Conservation (phyloP, 2,797 vertebrate genomes). For the Platyrinchus mystaceus region DNA sequence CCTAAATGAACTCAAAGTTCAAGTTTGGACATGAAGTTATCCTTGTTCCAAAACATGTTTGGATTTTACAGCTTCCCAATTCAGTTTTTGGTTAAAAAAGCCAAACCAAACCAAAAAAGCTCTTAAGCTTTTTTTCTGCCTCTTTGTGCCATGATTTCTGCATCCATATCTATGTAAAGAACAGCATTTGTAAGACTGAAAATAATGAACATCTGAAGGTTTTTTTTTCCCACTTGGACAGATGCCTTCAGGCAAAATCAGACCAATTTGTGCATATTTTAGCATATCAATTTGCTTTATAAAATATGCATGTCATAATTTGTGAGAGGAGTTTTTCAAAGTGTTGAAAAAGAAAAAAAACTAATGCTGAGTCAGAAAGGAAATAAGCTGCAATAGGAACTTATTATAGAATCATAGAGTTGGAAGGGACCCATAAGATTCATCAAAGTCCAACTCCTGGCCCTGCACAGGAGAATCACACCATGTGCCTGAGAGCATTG, state of each 20-base stretch:
- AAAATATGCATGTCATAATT: conserved; percentile 30
- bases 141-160: not conserved
- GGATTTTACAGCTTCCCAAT: not conserved
- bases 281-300: conserved; percentile 16
- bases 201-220: conserved; percentile 16
- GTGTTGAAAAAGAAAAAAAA: not conserved
- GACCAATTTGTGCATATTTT: conserved; percentile 11
- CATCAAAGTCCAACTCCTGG: not conserved
- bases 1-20: not conserved
- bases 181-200: not conserved
- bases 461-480: not conserved
- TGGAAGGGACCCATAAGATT: not conserved
- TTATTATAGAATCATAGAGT: not conserved
- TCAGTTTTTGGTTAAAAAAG: not conserved
- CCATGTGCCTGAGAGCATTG: not conserved
- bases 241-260: conserved; percentile 35
- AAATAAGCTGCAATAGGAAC: not conserved
- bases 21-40: not conserved
- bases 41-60: not conserved
- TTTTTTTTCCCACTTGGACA: not conserved
- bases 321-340: not conserved
- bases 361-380: not conserved
- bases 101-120: not conserved
- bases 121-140: not conserved
- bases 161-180: not conserved